Percentiles rank a stretch among this genome's conserved stretches.
Evolutionary conservation across 2,113 vertebrate species (phyloP).

Genomic region (Tichodroma muraria): DNA sequence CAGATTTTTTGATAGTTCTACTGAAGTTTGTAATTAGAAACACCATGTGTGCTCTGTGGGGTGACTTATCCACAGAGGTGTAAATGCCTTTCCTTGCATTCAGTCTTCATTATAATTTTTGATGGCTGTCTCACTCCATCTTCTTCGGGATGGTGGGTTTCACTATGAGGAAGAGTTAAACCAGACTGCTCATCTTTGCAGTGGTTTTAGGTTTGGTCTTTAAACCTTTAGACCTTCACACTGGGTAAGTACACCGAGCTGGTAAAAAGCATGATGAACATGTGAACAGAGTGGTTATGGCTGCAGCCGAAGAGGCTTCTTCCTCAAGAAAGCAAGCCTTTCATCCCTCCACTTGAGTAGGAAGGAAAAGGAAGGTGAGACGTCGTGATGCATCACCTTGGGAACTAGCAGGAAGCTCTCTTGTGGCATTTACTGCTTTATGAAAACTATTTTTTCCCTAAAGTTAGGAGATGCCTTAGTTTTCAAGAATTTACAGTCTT

Average conservation of each 20-base stretch:
- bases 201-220: neutral
- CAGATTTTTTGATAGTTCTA: neutral
- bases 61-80: neutral
- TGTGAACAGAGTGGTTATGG: conserved; percentile 3
- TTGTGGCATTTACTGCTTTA: neutral
- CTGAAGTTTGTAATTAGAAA: neutral
- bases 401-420: neutral
- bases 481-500: neutral
- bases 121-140: neutral
- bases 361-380: neutral
- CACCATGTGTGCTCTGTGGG: neutral
- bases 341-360: neutral
- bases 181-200: neutral
- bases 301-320: neutral
- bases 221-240: neutral
- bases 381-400: rapidly evolving
- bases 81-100: neutral
- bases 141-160: neutral
- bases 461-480: neutral
- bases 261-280: neutral
- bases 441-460: neutral
- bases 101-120: neutral
- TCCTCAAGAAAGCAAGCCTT: conserved; percentile 4
- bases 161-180: neutral
- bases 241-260: neutral